Percentiles rank a stretch among this genome's conserved stretches.
Evolutionary conservation across 2,888 invertebrate species (phyloP).

Genomic region (Polyommatus icarus): DNA sequence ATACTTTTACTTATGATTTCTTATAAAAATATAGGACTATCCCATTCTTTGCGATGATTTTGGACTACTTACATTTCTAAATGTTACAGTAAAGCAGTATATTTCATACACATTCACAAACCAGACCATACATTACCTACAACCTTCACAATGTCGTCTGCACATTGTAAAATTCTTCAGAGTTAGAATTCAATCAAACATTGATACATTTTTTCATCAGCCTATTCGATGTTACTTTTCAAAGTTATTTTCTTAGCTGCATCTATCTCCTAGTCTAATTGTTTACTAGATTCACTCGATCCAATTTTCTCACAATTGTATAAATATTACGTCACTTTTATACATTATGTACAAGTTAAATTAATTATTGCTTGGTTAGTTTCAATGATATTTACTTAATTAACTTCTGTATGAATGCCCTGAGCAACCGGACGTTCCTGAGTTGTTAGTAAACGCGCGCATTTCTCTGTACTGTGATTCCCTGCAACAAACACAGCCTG

Average conservation of each 20-base stretch:
- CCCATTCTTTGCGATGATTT: not conserved
- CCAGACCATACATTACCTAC: constrained; percentile 47
- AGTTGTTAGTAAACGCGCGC: constrained; percentile 67
- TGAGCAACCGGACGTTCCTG: constrained; percentile 74
- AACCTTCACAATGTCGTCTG: constrained; percentile 50
- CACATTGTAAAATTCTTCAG: constrained; percentile 31
- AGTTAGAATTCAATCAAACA: not conserved
- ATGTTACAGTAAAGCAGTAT: constrained; percentile 66
- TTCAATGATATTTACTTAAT: constrained; percentile 69
- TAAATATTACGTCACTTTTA: constrained; percentile 44
- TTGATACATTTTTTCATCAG: not conserved
- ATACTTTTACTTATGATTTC: not conserved
- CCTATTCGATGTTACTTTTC: constrained; percentile 1
- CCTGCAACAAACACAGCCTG: constrained; percentile 52
- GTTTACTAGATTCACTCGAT: constrained; percentile 21
- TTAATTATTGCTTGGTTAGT: constrained; percentile 74
- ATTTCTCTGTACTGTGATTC: constrained; percentile 71
- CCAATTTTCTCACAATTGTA: not conserved
- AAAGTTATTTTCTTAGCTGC: not conserved
- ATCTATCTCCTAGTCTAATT: not conserved
- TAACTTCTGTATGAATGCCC: constrained; percentile 72
- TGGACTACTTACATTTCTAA: constrained; percentile 23
- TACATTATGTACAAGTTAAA: constrained; percentile 69
- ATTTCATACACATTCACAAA: constrained; percentile 64
- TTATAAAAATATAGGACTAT: constrained; percentile 38